These are phyloP conservation scores for Cataglyphis hispanica DNA, from an alignment of 1,140 invertebrate species.

Conservation along the genomic window DNA sequence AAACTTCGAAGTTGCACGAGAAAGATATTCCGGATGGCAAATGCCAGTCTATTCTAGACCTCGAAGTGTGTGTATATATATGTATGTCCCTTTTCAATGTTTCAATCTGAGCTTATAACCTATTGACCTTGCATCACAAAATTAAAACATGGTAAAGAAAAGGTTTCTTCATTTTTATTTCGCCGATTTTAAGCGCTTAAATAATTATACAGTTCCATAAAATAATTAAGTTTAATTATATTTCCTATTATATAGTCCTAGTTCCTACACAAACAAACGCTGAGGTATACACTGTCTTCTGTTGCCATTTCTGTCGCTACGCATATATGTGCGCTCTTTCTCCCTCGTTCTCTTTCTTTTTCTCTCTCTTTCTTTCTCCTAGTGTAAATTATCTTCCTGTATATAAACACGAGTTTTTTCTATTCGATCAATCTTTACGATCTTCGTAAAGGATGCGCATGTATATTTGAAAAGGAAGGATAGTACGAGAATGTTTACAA, in stretches of 20 bases:
- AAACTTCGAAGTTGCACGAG: slow-evolving; percentile 13
- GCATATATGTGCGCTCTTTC: not conserved
- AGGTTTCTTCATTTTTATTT: slow-evolving; percentile 84
- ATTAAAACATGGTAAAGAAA: slow-evolving; percentile 79
- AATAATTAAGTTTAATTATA: slow-evolving; percentile 1
- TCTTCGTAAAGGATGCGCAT: slow-evolving; percentile 3
- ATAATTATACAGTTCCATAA: slow-evolving; percentile 72
- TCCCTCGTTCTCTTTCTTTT: not conserved
- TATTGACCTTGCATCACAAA: slow-evolving; percentile 44
- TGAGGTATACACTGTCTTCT: slow-evolving; percentile 55
- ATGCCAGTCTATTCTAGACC: not conserved
- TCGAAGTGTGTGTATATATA: no score
- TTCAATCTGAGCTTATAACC: slow-evolving; percentile 39
- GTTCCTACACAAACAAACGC: slow-evolving; percentile 62
- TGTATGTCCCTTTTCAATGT: not conserved
- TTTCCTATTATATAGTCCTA: slow-evolving; percentile 48
- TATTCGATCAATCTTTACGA: slow-evolving; percentile 25
- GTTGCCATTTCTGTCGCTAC: slow-evolving; percentile 16
- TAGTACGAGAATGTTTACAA: slow-evolving; percentile 32
- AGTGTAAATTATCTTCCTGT: slow-evolving; percentile 33
- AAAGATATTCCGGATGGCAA: slow-evolving; percentile 17
- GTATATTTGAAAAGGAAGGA: slow-evolving; percentile 5
- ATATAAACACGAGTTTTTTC: not conserved
- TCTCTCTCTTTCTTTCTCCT: not conserved
- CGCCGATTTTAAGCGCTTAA: slow-evolving; percentile 80